Base-by-base conservation (phyloP, 2,888 invertebrate genomes). In the Strigamia crassipes region DNA sequence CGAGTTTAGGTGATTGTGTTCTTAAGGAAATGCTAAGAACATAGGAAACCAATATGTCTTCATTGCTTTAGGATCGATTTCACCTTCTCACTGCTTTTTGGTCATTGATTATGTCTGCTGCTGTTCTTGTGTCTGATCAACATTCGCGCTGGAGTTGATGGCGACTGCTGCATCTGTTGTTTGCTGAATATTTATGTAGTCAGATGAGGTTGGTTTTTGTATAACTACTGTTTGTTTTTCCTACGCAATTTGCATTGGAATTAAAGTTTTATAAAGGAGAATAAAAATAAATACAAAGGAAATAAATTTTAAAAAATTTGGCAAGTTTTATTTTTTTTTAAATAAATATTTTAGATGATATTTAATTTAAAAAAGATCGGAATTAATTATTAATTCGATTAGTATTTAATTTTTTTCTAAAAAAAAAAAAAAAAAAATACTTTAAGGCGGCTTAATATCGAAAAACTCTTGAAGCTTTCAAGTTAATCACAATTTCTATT, bases 41-140 rank as follows among this genome's bases (percentile, higher is more conserved):
- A 61, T 61, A 61, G 61, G 61, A 61, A 61, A 61, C 61, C 61
- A 61, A 61, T 61, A 61, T 61, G 61, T 61, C 61, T 61, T n/a
- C 23, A n/a, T 61, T 61, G 61, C 21, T 61, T 61, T 18, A 61
- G 61, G 61, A 61, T 61, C 61, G 61, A 61, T 61, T 61, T 61
- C 61, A 61, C 61, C 61, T 61, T 61, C 61, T 61, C 61, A 61
- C 61, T 23, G 23, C 61, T 61, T 61, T 61, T n/a, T n/a, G 61
- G 9, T 61, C 61, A 61, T 61, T 23, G 61, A 61, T 61, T 61
- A 61, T 61, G 61, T 61, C 61, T 61, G 61, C 61, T 61, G 8
- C 23, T 61, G 2, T 61, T n/a, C 61, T n/a, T 61, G 61, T 18
- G 18, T 21, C 61, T 61, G 61, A 61, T 61, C 61, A 61, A 61